These are phyloP conservation scores for Tautogolabrus adspersus DNA, from an alignment of 2,113 vertebrate genomes.

Conservation along the genomic window DNA sequence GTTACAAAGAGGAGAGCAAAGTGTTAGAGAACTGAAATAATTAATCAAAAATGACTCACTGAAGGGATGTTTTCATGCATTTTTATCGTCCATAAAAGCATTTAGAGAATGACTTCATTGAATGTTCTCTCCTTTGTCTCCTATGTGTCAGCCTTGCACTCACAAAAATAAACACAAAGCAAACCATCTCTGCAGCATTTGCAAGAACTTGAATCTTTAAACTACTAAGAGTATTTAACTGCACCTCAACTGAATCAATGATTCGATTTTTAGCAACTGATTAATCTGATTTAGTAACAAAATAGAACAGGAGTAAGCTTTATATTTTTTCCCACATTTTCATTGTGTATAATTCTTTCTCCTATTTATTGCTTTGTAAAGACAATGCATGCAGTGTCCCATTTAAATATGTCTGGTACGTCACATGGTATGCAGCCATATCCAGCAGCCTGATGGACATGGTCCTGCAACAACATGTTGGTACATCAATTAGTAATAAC, in stretches of 20 bases:
- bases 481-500: constrained; percentile 69
- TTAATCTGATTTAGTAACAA: neutral
- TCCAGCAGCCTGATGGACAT: constrained; percentile 39
- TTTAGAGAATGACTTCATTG: neutral
- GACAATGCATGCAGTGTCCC: neutral
- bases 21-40: neutral
- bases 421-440: constrained; percentile 1
- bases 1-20: neutral
- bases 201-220: neutral
- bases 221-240: too few relatives aligned
- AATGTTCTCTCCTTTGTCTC: neutral
- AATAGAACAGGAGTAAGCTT: neutral
- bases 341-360: neutral
- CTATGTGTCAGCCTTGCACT: neutral
- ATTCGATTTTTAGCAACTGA: too few relatives aligned
- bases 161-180: too few relatives aligned
- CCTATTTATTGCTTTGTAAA: constrained; percentile 6
- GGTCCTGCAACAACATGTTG: constrained; percentile 54
- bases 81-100: neutral
- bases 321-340: neutral
- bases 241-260: too few relatives aligned
- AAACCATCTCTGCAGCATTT: neutral
- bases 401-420: constrained; percentile 35
- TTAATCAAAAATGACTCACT: neutral
- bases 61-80: neutral